Percentiles rank a stretch among this genome's conserved stretches.
These are phyloP conservation scores for Neodiprion lecontei DNA, from an alignment of 1,140 invertebrate genomes.

Conservation along the genomic window DNA sequence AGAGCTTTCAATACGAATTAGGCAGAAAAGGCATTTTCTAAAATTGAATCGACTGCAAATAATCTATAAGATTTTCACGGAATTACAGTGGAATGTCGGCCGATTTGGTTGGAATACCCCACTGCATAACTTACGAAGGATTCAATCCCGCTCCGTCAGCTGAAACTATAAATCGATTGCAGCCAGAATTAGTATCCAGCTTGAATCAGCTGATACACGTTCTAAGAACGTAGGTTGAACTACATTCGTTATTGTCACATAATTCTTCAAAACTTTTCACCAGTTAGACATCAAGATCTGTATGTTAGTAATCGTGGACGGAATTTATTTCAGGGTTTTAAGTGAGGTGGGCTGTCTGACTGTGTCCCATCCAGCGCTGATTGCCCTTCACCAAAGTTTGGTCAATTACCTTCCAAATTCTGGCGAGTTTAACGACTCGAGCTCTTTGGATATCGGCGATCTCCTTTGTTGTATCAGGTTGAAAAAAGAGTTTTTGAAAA, in stretches of 20 bases:
- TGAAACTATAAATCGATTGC: constrained; percentile 31
- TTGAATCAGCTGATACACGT: constrained; percentile 40
- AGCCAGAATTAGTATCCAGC: constrained; percentile 39
- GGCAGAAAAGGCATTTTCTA: too few species aligned
- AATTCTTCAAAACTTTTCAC: not conserved
- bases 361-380: constrained; percentile 35
- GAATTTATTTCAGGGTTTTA: constrained; percentile 30
- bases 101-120: constrained; percentile 35
- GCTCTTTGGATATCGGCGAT: constrained; percentile 49
- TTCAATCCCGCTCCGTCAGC: constrained; percentile 23
- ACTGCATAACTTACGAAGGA: constrained; percentile 33
- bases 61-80: too few species aligned
- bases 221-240: constrained; percentile 43
- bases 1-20: too few species aligned
- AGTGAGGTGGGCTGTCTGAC: constrained; percentile 30
- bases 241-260: not conserved
- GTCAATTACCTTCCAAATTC: constrained; percentile 32
- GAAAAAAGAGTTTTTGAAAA: constrained; percentile 38
- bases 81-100: constrained; percentile 41
- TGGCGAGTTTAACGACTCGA: constrained; percentile 19
- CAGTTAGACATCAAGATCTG: not conserved
- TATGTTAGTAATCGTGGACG: not conserved
- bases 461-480: constrained; percentile 48
- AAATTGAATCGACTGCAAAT: too few species aligned
- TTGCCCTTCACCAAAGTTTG: constrained; percentile 39